Evolutionary conservation across 2,113 vertebrate genomes (phyloP), one percentile per base, ranked within the genome.

Genomic region (Trematomus loennbergii): DNA sequence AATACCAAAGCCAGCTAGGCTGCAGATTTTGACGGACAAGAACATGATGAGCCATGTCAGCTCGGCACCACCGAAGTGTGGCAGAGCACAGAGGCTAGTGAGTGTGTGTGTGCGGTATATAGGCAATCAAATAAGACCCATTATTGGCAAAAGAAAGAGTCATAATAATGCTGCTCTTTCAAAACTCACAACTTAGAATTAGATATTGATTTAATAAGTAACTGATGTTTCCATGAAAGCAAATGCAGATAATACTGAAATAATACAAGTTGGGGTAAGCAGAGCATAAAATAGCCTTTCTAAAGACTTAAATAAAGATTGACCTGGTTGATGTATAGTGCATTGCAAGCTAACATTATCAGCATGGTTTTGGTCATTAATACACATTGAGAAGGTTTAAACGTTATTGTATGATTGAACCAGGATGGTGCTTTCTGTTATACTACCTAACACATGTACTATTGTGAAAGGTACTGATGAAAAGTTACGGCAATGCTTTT

Each of bases 21-120:
- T 54, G 11, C 60, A 81, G 85, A 84, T 84, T 57, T 75, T 76
- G 77, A 90, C 9, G 2, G 79, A 79, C 63, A 79, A 75, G 60
- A 75, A 89, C 81, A 88, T 83, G 78, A 87, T 85, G 88, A 89
- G 72, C 36, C 49, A 1, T 57, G 80, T 88, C 78, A 79, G 72
- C 61, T 77, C 71, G 77, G 82, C 77, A 62, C 45, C 83, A 82
- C n/a, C 65, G 73, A 77, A 78, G 81, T 75, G 46, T 11, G 48
- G n/a, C 60, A 5, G 63, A 73, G 64, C 33, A 65, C 33, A 49
- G 71, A 72, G 59, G 65, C 57, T 73, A n/a, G n/a, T n/a, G n/a
- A n/a, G n/a, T n/a, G n/a, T n/a, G n/a, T n/a, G n/a, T n/a, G n/a
- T n/a, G n/a, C n/a, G n/a, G n/a, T n/a, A n/a, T n/a, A n/a, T n/a